phyloP scores from a whole-genome alignment of 23 tunicate genomes.

The Ascidia mentula region DNA sequence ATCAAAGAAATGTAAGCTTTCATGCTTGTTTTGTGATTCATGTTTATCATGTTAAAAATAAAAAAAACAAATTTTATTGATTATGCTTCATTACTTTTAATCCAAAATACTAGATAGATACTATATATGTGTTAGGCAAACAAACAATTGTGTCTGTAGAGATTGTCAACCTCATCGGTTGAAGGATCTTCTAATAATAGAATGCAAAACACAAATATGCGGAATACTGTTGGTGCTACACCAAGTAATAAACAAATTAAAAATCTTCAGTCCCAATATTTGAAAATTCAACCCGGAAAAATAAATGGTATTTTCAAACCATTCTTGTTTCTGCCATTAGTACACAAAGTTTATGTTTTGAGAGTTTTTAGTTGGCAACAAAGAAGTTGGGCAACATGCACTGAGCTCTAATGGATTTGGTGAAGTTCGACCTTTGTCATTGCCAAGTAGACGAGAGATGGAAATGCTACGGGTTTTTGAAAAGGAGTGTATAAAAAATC shows the following conservation, averaged over 20 bases:
- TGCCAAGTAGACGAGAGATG: slow-evolving; percentile 4
- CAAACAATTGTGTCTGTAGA: not conserved
- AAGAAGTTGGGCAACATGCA: not conserved
- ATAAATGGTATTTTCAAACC: not conserved
- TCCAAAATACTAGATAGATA: too few species aligned
- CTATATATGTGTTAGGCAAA: too few species aligned
- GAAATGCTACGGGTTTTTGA: slow-evolving; percentile 40
- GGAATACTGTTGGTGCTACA: not conserved
- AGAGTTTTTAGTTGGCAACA: not conserved
- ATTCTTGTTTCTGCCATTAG: not conserved
- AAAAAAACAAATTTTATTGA: not conserved
- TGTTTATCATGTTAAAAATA: too few species aligned
- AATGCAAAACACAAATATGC: not conserved
- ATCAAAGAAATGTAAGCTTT: too few species aligned
- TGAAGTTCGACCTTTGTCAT: not conserved
- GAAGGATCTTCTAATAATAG: not conserved
- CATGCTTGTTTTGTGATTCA: too few species aligned
- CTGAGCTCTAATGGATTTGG: not conserved
- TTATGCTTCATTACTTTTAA: too few species aligned
- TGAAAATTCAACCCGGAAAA: not conserved
- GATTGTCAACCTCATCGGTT: not conserved
- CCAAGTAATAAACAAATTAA: not conserved
- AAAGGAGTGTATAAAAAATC: slow-evolving; percentile 55
- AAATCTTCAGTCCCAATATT: not conserved
- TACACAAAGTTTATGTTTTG: not conserved